Evolutionary conservation across 2,888 invertebrate genomes (phyloP).

Genomic region (Dione vanillae): DNA sequence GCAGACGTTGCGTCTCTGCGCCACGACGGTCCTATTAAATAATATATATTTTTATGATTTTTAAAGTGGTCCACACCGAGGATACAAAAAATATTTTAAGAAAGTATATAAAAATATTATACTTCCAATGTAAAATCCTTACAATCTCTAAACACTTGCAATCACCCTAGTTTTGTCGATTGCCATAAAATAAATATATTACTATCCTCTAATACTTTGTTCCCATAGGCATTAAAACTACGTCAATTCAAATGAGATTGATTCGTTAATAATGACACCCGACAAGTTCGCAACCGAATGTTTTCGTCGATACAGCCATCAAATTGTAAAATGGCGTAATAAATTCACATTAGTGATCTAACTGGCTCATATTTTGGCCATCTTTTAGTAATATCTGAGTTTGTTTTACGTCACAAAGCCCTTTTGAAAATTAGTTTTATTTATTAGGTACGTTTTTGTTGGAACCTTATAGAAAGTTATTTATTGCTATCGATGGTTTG

Average conservation of each 20-base stretch:
- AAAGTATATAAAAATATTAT: no score
- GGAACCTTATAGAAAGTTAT: not conserved
- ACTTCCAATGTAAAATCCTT: no score
- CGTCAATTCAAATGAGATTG: slow-evolving; percentile 57
- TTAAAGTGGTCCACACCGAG: no score
- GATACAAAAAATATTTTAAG: no score
- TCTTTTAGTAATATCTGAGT: slow-evolving; percentile 58
- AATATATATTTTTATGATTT: no score
- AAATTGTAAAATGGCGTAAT: slow-evolving; percentile 65
- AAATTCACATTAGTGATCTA: slow-evolving; percentile 71
- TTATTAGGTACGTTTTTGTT: slow-evolving; percentile 48
- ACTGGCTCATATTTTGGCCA: slow-evolving; percentile 62
- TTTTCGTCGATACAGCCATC: slow-evolving; percentile 65
- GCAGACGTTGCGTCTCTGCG: no score
- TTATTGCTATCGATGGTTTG: no score
- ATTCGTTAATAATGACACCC: slow-evolving; percentile 75
- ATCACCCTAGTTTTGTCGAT: slow-evolving; percentile 53
- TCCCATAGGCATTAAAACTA: slow-evolving; percentile 62
- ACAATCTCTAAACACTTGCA: not conserved
- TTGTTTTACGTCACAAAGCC: slow-evolving; percentile 62
- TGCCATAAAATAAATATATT: slow-evolving; percentile 66
- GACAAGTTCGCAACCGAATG: slow-evolving; percentile 67
- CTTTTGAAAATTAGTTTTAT: slow-evolving; percentile 52
- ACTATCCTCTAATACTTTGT: slow-evolving; percentile 52
- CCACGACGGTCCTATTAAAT: no score